phyloP scores from a whole-genome alignment of 2,113 vertebrate species.

The Myrmophylax atrothorax region DNA sequence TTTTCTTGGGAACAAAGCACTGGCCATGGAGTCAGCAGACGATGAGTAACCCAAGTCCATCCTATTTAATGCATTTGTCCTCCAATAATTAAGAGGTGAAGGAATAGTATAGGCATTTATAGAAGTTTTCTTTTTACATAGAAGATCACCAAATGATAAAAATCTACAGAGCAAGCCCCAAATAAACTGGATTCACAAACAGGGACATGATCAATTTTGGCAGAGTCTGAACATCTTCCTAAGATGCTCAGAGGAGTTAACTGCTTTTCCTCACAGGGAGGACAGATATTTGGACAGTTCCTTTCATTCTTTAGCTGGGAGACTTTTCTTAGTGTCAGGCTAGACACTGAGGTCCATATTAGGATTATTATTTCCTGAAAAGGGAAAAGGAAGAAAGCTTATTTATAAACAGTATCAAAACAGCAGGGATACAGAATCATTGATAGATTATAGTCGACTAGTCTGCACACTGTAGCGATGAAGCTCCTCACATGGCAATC shows the following conservation, averaged over 20 bases:
- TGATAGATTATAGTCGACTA: neutral
- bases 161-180: neutral
- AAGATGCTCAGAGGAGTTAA: neutral
- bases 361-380: neutral
- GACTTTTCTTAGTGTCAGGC: neutral
- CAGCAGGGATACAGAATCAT: neutral
- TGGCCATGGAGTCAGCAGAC: neutral
- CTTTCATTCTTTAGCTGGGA: neutral
- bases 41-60: neutral
- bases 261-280: neutral
- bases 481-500: neutral
- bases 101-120: neutral
- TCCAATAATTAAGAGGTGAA: neutral
- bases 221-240: neutral
- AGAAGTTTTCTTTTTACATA: neutral
- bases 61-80: neutral
- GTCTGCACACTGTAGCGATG: neutral
- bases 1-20: neutral
- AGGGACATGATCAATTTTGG: neutral
- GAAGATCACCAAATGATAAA: neutral
- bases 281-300: neutral
- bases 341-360: neutral
- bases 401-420: neutral
- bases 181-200: neutral
- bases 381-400: neutral